A percentile compares a stretch with the other conserved stretches of the same genome.
Evolutionary conservation across 35 echinoderm and acorn worm genomes (phyloP).

Genomic region (Hemicentrotus pulcherrimus): DNA sequence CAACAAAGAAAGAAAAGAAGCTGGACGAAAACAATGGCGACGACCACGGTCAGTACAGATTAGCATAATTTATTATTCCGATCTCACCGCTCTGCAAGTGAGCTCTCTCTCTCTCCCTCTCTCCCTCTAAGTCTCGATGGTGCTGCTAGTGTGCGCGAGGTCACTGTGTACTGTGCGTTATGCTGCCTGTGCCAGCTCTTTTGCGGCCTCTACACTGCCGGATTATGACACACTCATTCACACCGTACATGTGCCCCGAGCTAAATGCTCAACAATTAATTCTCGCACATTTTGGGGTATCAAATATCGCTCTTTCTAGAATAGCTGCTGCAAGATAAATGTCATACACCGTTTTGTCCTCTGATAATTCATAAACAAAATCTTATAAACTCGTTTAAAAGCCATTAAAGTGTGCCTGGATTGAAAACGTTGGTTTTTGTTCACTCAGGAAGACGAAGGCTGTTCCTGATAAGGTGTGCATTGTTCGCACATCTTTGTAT

Average conservation of each 20-base stretch:
- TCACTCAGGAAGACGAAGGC: background rate
- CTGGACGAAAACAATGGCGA: background rate
- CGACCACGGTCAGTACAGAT: background rate
- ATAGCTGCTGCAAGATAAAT: background rate
- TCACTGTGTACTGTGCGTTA: background rate
- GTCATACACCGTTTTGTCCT: background rate
- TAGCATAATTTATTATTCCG: slow-evolving; percentile 14
- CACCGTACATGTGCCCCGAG: background rate
- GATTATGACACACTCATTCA: background rate
- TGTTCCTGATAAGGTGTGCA: background rate
- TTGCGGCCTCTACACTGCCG: background rate
- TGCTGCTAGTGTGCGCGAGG: background rate
- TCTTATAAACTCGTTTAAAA: background rate
- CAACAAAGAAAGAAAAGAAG: background rate
- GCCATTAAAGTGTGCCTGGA: background rate
- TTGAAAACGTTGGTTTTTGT: background rate
- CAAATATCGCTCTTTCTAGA: background rate
- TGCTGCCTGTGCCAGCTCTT: background rate
- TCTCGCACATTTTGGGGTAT: background rate
- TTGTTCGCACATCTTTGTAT: background rate
- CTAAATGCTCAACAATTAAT: background rate
- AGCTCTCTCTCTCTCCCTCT: background rate
- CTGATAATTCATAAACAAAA: background rate
- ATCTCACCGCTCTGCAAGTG: background rate
- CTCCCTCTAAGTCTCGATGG: background rate